Conservation (phyloP, 2,888 invertebrate genomes). For the Capitulum mitella region DNA sequence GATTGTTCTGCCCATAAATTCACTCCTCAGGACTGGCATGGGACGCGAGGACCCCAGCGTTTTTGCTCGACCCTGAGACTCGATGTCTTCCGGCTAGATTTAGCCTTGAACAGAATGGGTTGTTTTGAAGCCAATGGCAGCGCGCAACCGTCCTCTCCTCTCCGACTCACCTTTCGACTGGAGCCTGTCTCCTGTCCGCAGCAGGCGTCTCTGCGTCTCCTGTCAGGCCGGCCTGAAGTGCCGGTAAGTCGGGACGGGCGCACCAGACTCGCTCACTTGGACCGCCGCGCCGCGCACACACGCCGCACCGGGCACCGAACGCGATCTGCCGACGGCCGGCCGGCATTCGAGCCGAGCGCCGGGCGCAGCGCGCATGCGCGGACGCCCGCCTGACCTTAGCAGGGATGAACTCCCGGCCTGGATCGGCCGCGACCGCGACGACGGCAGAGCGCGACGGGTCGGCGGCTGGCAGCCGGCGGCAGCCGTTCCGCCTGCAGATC, state of each 20-base stretch:
- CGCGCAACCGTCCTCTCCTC: background rate
- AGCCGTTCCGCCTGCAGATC: background rate
- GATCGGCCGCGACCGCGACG: background rate
- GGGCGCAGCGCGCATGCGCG: slow-evolving; percentile 12
- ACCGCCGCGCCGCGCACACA: background rate
- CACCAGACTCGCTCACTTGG: background rate
- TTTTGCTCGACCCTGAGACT: background rate
- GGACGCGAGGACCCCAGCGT: too few relatives aligned
- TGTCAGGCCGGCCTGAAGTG: background rate
- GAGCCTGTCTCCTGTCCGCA: background rate
- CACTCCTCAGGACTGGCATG: too few relatives aligned
- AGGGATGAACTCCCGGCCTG: slow-evolving; percentile 22
- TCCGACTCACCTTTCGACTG: background rate
- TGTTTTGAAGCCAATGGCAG: background rate
- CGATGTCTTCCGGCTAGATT: background rate
- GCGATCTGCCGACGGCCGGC: background rate
- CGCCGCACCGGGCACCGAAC: background rate
- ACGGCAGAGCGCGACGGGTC: background rate
- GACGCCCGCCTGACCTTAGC: background rate
- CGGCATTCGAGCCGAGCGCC: background rate
- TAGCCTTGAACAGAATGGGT: background rate
- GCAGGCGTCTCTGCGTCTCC: background rate
- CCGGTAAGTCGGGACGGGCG: background rate
- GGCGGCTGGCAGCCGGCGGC: background rate
- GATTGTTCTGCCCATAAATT: too few relatives aligned